Evolutionary conservation across 2,797 vertebrate species (phyloP).

Genomic region (Carcharodon carcharias): DNA sequence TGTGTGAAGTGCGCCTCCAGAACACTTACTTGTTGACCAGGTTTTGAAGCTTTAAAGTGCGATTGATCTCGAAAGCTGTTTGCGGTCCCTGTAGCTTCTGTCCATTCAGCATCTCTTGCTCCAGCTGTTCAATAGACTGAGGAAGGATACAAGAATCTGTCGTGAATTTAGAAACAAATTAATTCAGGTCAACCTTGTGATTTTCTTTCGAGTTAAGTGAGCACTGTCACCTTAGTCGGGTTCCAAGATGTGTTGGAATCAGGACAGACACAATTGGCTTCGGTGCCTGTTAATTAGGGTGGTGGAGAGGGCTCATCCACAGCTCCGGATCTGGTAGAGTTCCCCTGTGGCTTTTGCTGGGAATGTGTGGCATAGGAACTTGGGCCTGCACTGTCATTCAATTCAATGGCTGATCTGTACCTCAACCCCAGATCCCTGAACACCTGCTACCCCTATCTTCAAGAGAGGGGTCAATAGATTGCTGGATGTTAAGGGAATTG

Average conservation of each 20-base stretch:
- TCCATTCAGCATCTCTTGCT: constrained; percentile 90
- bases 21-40: constrained; percentile 75
- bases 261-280: background rate
- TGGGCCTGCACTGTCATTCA: background rate
- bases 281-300: background rate
- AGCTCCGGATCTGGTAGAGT: too few species aligned
- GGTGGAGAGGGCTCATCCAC: background rate
- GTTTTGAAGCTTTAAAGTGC: constrained; percentile 76
- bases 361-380: background rate
- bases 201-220: background rate
- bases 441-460: background rate
- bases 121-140: constrained; percentile 85
- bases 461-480: background rate
- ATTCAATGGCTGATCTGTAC: background rate
- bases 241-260: background rate
- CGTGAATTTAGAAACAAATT: background rate
- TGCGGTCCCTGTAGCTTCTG: constrained; percentile 94
- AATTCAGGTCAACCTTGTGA: background rate
- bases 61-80: constrained; percentile 79
- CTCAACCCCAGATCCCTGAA: background rate
- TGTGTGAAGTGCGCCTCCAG: background rate
- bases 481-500: background rate
- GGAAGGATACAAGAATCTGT: constrained; percentile 26
- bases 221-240: background rate
- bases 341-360: background rate